These are phyloP conservation scores for Tychaedon coryphoeus DNA, from an alignment of 2,113 vertebrate species.

Conservation along the genomic window DNA sequence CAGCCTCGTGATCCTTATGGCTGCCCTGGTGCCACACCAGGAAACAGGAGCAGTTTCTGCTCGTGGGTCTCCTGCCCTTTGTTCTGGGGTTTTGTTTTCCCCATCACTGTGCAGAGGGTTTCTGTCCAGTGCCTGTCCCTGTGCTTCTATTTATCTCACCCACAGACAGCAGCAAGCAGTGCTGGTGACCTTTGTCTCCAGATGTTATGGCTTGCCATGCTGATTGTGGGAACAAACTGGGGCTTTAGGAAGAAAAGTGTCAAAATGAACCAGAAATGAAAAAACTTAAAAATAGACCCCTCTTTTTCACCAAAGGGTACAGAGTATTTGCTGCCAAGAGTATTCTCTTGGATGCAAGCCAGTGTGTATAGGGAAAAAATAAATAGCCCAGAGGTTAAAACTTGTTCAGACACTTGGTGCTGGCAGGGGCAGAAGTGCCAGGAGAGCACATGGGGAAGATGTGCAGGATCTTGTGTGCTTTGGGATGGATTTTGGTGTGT, in stretches of 20 bases:
- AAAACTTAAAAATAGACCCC: not conserved
- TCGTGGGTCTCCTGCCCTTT: not conserved
- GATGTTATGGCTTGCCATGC: not conserved
- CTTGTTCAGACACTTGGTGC: not conserved
- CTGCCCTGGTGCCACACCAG: not conserved
- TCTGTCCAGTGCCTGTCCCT: not conserved
- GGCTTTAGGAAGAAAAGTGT: not conserved
- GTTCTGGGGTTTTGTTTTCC: not conserved
- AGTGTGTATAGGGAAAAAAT: not conserved
- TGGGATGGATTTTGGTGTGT: not conserved
- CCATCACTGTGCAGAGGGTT: not conserved
- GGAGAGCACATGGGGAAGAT: not conserved
- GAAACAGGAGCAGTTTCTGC: not conserved
- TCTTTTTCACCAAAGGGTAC: not conserved
- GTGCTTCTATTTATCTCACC: not conserved
- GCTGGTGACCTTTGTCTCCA: not conserved
- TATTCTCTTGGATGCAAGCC: not conserved
- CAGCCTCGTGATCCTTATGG: rapidly evolving
- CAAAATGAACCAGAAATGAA: not conserved
- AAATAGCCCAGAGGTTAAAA: not conserved
- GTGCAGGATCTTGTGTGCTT: not conserved
- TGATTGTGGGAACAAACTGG: not conserved
- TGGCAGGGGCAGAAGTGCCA: not conserved
- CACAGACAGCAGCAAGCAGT: rapidly evolving
- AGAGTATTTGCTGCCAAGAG: not conserved